phyloP scores from a whole-genome alignment of 2,888 invertebrate genomes.

The Amblyjoppa fuscipennis region DNA sequence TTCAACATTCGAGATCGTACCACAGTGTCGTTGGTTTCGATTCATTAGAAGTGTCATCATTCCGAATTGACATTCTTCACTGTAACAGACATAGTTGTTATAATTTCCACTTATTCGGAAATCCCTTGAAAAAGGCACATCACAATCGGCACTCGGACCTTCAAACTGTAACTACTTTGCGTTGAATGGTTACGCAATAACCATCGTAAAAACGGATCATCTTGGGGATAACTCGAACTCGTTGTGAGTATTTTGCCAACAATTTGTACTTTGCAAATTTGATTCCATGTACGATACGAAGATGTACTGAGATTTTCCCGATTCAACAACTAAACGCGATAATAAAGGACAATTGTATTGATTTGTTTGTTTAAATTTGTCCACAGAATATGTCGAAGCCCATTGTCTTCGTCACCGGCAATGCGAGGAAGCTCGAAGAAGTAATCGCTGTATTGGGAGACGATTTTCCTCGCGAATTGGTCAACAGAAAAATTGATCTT shows the following conservation, averaged over 20 bases:
- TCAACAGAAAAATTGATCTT: slow-evolving; percentile 92
- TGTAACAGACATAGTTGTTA: neutral
- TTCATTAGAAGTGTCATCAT: neutral
- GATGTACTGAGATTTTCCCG: no score
- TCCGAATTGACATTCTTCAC: neutral
- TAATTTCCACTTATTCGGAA: neutral
- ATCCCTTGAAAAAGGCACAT: neutral
- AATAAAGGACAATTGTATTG: no score
- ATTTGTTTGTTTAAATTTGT: no score
- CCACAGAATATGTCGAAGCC: slow-evolving; percentile 88
- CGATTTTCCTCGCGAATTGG: slow-evolving; percentile 90
- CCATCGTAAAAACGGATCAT: neutral
- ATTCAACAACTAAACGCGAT: no score
- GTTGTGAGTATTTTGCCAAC: neutral
- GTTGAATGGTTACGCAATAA: neutral
- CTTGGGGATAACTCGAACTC: neutral
- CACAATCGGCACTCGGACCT: neutral
- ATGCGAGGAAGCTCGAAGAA: slow-evolving; percentile 97
- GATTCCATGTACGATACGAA: no score
- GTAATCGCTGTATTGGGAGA: slow-evolving; percentile 94
- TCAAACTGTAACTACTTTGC: neutral
- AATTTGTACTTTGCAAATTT: no score
- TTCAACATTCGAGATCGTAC: neutral
- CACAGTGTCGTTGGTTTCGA: neutral
- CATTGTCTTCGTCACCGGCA: slow-evolving; percentile 97